Base-by-base conservation (phyloP, 2,797 vertebrate species). In the Pangasius macronema region DNA sequence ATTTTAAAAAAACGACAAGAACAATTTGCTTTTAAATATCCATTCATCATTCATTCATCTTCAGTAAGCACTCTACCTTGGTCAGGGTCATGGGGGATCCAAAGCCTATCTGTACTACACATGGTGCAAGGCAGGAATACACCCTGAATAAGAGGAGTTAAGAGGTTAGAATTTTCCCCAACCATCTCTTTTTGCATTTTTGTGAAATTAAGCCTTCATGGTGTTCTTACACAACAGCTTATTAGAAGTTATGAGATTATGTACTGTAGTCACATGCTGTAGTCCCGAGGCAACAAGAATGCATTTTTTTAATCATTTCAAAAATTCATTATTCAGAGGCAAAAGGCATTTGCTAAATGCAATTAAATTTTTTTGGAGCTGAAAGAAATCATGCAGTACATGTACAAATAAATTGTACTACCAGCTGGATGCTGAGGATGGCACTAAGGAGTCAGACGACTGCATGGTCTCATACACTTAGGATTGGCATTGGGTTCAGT, bases 371-470 rank as follows among this genome's bases (percentile, higher is more conserved):
- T 30, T 20, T 33, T 30, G 22, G n/a, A 4, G 51, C n/a, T 9
- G 20, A 20, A 77, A 33, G 8, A 53, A 33, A 13, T 55, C 49
- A 55, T 55, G 49, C 10, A 53, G 46, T 53, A 30, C 73, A 36
- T 18, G 16, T 2, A 30, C 39, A 11, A 33, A 51, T 51, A 67
- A 22, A 53, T 53, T 51, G 82, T 53, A 83, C n/a, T 83, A 33
- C 82, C 82, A 33, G 63, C 0, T 53, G 10, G 3, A 68, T 24
- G 46, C 82, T 83, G 82, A 53, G n/a, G 82, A 68, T 83, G 82
- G 82, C 82, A 83, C 46, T 53, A 30, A 68, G 46, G 82, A 68
- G 46, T 68, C 82, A 68, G 18, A 83, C 18, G 61, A 33, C 42
- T 65, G 42, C 61, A 67, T 67, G 16, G 13, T 49, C 27, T 20